Base-by-base conservation (phyloP, 2,113 vertebrate species). In the Tiliqua scincoides region DNA sequence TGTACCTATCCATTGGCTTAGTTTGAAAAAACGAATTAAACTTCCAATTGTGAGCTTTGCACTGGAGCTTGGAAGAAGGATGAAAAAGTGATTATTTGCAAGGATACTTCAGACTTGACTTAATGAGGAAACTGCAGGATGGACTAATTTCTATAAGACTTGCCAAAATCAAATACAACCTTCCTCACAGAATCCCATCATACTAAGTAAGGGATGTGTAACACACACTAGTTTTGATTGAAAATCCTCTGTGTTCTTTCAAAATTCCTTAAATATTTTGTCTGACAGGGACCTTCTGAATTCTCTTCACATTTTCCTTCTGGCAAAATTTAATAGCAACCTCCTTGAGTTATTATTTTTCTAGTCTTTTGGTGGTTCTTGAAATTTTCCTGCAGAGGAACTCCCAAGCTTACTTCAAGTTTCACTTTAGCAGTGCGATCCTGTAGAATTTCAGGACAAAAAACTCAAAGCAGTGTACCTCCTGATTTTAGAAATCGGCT, bases 41-140 rank as follows among this genome's bases (percentile, higher is more conserved):
- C 76, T 88, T 89, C 8, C 4, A 48, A 48, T 48, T 88, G 73
- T 43, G 4, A 79, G 21, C 21, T 84, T 89, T 80, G 21, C 62
- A 85, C 18, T 86, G 68, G 79, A 91, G 4, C 27, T 86, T 84
- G 68, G 85, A 27, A 76, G 73, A 82, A 73, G 85, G 35, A 71
- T 11, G n/a, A 82, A 85, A 15, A 32, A 86, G 84, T 63, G 43
- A 48, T 59, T 76, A 48, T 37, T 43, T 82, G 48, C 4, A 71
- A 87, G 35, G 9, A 4, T 89, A 83, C 91, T 88, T 93, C 90
- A 90, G 61, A 90, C 73, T 37, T 91, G 62, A 74, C 32, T 89
- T 90, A 89, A 89, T 82, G 68, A 87, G 77, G 88, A 87, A 88
- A 78, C 90, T 92, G 84, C 8, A 18, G 65, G 89, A 84, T 86